phyloP scores from a whole-genome alignment of 2,113 vertebrate species.

The Notothenia coriiceps region DNA sequence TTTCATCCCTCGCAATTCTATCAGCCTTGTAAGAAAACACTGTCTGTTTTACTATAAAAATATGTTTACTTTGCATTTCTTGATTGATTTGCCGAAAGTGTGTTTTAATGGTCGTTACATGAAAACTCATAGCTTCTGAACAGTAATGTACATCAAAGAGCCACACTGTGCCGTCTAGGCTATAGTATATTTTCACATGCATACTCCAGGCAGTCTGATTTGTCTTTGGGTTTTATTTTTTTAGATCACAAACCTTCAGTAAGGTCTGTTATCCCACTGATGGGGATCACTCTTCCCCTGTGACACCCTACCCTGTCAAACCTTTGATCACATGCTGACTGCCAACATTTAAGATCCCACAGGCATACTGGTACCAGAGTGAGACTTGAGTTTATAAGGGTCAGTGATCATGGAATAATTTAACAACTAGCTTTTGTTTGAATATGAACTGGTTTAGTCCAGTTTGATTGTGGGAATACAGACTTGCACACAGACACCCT shows the following conservation, averaged over 20 bases:
- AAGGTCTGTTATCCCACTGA: slow-evolving; percentile 1
- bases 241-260: neutral
- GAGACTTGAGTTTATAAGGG: slow-evolving; percentile 37
- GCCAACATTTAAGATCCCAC: slow-evolving; percentile 24
- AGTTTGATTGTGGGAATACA: slow-evolving; percentile 27
- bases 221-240: neutral
- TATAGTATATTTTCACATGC: neutral
- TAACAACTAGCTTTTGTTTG: neutral
- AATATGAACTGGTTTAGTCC: slow-evolving; percentile 14
- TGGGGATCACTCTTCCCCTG: neutral
- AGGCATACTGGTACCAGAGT: slow-evolving; percentile 33
- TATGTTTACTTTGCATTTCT: neutral
- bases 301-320: neutral
- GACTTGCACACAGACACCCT: neutral
- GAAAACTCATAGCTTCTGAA: neutral
- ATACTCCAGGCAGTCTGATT: neutral
- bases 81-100: neutral
- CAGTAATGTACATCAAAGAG: neutral
- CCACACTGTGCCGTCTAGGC: neutral
- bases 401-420: slow-evolving; percentile 22
- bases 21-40: neutral
- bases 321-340: slow-evolving; percentile 2
- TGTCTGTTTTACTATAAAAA: neutral
- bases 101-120: neutral
- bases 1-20: no score